Evolutionary conservation across 1,140 invertebrate species (phyloP).

Genomic region (Drosophila fuyamai): DNA sequence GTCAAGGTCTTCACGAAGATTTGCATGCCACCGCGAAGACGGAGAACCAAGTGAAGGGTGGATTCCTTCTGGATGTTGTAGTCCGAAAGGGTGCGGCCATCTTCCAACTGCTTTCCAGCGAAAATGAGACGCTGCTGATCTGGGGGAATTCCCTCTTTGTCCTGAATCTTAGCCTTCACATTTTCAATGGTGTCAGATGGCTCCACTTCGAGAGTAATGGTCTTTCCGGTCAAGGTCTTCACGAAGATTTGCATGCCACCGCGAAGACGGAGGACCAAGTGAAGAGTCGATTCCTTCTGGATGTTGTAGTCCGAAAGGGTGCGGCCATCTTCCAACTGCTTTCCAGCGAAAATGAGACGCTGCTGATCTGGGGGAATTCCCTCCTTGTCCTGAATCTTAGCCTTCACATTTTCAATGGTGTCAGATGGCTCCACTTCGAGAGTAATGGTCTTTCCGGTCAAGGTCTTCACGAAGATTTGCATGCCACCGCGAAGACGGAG

Average conservation of each 20-base stretch:
- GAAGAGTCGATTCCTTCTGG: constrained; percentile 92
- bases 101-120: constrained; percentile 88
- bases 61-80: constrained; percentile 88
- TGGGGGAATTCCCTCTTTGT: constrained; percentile 88
- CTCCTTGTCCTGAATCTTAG: constrained; percentile 86
- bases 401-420: constrained; percentile 51
- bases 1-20: constrained; percentile 94
- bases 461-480: constrained; percentile 92
- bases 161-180: constrained; percentile 90
- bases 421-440: constrained; percentile 86
- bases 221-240: constrained; percentile 96
- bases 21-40: constrained; percentile 88
- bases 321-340: constrained; percentile 86
- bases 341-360: constrained; percentile 89
- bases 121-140: constrained; percentile 86
- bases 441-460: constrained; percentile 91
- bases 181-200: constrained; percentile 91
- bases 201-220: constrained; percentile 93
- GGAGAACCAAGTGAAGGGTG: constrained; percentile 88
- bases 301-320: constrained; percentile 86
- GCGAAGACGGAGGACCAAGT: constrained; percentile 90
- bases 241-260: constrained; percentile 97
- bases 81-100: constrained; percentile 86
- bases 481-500: constrained; percentile 91
- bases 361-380: constrained; percentile 90